Base-by-base conservation (phyloP, 2,888 invertebrate genomes). In the Conchocele bisecta region DNA sequence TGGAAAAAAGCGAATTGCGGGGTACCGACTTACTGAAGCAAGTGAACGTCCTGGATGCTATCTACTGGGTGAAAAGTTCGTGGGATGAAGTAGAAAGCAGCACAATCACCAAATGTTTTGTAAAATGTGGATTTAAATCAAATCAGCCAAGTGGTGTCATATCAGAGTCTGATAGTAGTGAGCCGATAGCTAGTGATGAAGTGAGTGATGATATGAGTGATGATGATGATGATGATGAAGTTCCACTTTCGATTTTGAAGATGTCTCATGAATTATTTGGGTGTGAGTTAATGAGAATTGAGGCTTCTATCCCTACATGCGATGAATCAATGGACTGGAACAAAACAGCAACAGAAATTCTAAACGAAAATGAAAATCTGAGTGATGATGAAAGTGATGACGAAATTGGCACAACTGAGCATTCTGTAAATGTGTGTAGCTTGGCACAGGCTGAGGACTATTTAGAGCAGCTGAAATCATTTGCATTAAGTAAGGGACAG, bases 41-140 rank as follows among this genome's bases (percentile, higher is more conserved):
- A 33, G 51, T 66, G 11, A 54, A 28, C 13, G 37, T 72, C 5
- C 51, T 65, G n/a, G 60, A 64, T 46, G 54, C 60, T 22, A 60
- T 71, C 35, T 71, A 59, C 28, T 71, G 65, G 71, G n/a, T 60
- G 4, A 41, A 20, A 17, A 50, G 35, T 31, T 46, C 71, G 20
- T 71, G 71, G 71, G 24, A n/a, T 28, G 65, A 71, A 39, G 59
- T 54, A 3, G 64, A 65, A 26, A n/a, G 37, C 9, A 26, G 20
- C 13, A 70, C 64, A 42, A 70, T 70, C 7, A 33, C 29, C 20
- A 70, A 70, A 35, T 70, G 70, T 39, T 70, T 70, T 46, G 5
- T 9, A 3, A 67, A 46, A 35, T 31, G 46, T 53, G 53, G 67
- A 35, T 67, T 67, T 60, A 4, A 20, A 28, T 46, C 28, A 11